Conservation (phyloP, 2,797 vertebrate genomes). For the Hemibagrus guttatus region DNA sequence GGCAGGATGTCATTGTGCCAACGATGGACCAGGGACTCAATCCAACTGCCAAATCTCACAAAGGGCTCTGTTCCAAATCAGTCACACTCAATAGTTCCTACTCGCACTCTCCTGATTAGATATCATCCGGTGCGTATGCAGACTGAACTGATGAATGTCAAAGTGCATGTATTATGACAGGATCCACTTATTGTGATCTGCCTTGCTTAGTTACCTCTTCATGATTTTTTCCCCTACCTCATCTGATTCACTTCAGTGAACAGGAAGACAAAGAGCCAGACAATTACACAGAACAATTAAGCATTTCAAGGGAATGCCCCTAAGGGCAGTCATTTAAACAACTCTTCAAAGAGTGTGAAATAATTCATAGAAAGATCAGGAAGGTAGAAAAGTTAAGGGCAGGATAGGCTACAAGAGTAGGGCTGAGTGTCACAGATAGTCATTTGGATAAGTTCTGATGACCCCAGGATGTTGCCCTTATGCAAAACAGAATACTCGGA, state of each 20-base stretch:
- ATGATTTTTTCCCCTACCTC: slow-evolving; percentile 25
- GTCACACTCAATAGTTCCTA: slow-evolving; percentile 30
- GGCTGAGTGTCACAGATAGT: slow-evolving; percentile 33
- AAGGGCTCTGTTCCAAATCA: slow-evolving; percentile 34
- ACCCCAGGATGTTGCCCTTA: slow-evolving; percentile 33
- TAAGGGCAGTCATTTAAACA: slow-evolving; percentile 26
- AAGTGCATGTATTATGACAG: slow-evolving; percentile 31
- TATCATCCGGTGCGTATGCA: slow-evolving; percentile 20
- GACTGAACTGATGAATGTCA: slow-evolving; percentile 36
- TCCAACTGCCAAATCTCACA: not conserved
- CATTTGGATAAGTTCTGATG: slow-evolving; percentile 28
- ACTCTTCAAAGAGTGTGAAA: slow-evolving; percentile 5
- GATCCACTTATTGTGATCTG: slow-evolving; percentile 29
- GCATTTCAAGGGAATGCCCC: slow-evolving; percentile 24
- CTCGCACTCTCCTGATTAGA: slow-evolving; percentile 13
- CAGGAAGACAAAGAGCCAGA: slow-evolving; percentile 23
- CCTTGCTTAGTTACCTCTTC: slow-evolving; percentile 33
- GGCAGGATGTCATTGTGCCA: slow-evolving; percentile 41
- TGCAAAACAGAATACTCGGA: not conserved
- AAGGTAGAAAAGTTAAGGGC: slow-evolving; percentile 7
- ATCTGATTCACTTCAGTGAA: slow-evolving; percentile 26
- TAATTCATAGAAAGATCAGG: slow-evolving; percentile 2
- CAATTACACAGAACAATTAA: slow-evolving; percentile 24
- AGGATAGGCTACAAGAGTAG: slow-evolving; percentile 33
- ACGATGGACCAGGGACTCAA: slow-evolving; percentile 3